phyloP scores from a whole-genome alignment of 2,888 invertebrate species.

The Xylota sylvarum region DNA sequence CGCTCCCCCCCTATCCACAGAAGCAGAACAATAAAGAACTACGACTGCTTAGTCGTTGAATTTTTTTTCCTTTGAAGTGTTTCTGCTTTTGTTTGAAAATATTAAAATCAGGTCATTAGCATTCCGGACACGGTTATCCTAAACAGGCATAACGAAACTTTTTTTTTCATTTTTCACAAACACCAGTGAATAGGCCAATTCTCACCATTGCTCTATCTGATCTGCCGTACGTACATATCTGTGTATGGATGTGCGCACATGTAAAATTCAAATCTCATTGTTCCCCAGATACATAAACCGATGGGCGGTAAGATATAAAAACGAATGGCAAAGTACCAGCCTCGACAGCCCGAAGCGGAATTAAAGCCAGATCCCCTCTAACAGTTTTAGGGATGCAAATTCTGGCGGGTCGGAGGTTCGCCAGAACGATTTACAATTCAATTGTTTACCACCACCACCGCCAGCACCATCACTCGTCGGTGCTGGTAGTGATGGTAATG shows the following conservation, averaged over 20 bases:
- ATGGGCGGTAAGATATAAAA: background rate
- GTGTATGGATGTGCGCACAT: constrained; percentile 4
- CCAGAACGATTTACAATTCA: constrained; percentile 25
- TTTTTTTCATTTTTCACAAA: constrained; percentile 2
- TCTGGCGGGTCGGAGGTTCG: background rate
- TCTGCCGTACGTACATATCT: background rate
- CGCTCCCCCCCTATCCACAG: background rate
- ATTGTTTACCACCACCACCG: constrained; percentile 3
- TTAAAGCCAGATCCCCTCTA: background rate
- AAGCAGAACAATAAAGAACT: background rate
- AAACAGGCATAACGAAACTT: constrained; percentile 18
- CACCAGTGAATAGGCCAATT: constrained; percentile 1
- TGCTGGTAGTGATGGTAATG: background rate
- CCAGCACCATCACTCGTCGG: background rate
- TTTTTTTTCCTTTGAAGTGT: background rate
- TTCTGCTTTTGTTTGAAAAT: constrained; percentile 10
- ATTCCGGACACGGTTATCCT: constrained; percentile 44
- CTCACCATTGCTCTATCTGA: background rate
- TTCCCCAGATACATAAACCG: constrained; percentile 43
- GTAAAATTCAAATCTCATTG: constrained; percentile 45
- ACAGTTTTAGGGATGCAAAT: background rate
- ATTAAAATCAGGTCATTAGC: constrained; percentile 62
- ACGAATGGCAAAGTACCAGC: background rate
- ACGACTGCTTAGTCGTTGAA: background rate
- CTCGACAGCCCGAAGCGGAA: background rate